Conservation (phyloP, 2,113 vertebrate genomes). For the Kryptolebias marmoratus region DNA sequence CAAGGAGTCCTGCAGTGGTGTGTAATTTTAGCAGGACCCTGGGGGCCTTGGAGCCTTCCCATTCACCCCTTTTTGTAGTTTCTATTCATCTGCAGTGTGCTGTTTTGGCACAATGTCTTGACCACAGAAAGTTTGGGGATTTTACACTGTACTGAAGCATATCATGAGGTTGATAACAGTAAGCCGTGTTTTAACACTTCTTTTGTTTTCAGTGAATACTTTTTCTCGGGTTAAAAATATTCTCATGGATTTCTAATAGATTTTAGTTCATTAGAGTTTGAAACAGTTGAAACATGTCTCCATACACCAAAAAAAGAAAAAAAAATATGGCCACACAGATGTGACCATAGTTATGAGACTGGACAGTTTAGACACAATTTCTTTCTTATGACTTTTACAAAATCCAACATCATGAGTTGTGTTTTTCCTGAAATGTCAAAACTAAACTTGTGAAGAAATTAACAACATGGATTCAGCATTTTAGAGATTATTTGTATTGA, state of each 20-base stretch:
- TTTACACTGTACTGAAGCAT: not conserved
- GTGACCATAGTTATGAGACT: conserved; percentile 22
- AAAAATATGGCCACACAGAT: too few species aligned
- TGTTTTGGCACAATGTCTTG: conserved; percentile 18
- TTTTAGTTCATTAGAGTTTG: too few species aligned
- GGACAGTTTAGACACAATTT: conserved; percentile 12
- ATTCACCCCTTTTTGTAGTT: conserved; percentile 25
- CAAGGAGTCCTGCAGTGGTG: conserved; percentile 32
- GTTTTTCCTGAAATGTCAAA: too few species aligned
- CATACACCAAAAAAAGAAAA: too few species aligned
- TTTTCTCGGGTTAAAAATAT: conserved; percentile 7
- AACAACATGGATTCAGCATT: too few species aligned
- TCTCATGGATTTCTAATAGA: not conserved
- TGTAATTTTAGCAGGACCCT: conserved; percentile 61
- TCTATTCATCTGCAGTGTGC: conserved; percentile 37
- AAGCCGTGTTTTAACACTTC: not conserved
- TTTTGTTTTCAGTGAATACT: not conserved
- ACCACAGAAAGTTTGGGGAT: not conserved
- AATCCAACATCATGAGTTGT: too few species aligned
- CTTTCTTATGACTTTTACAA: too few species aligned
- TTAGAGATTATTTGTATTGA: too few species aligned
- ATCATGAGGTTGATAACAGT: not conserved
- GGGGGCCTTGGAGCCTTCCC: conserved; percentile 21
- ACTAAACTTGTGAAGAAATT: too few species aligned
- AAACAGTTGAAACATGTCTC: too few species aligned